Percentiles rank a stretch among this genome's conserved stretches.
Evolutionary conservation across 37 sponge, comb jelly and placozoan genomes (phyloP).

Genomic region (Beroe forskalii): DNA sequence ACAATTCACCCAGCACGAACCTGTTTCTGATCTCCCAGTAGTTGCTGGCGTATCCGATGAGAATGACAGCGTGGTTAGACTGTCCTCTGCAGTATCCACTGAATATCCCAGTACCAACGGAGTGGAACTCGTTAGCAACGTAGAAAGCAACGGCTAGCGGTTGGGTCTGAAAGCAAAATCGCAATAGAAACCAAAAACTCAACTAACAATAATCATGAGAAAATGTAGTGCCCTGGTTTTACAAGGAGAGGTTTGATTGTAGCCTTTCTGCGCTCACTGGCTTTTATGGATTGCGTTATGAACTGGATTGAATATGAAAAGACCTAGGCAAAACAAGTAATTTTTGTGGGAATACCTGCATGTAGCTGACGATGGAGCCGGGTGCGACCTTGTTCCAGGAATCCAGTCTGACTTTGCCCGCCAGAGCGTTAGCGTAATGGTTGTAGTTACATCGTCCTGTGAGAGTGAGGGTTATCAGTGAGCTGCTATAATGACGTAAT

Average conservation of each 20-base stretch:
- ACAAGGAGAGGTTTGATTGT: too few species aligned
- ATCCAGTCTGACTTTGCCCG: constrained; percentile 1
- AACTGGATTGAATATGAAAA: too few species aligned
- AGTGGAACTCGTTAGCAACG: constrained; percentile 23
- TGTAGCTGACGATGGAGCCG: not conserved
- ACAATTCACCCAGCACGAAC: too few species aligned
- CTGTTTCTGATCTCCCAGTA: constrained; percentile 65
- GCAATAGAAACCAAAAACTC: too few species aligned
- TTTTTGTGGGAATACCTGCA: constrained; percentile 7
- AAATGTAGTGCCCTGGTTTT: too few species aligned
- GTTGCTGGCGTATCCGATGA: constrained; percentile 25
- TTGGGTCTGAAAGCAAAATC: not conserved
- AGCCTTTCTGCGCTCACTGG: too few species aligned
- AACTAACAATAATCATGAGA: too few species aligned
- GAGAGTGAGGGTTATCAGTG: too few species aligned
- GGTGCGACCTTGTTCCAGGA: not conserved
- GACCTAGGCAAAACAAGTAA: too few species aligned
- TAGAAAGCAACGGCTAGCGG: constrained; percentile 60
- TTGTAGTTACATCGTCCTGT: constrained; percentile 12
- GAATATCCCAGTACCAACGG: not conserved
- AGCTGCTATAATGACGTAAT: too few species aligned
- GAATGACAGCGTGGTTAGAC: constrained; percentile 48
- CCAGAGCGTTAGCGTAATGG: constrained; percentile 33
- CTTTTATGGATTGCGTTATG: too few species aligned
- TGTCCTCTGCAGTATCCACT: not conserved